Percentiles rank a stretch among this genome's conserved stretches.
Evolutionary conservation across 2,113 vertebrate genomes (phyloP).

Genomic region (Pygoscelis antarcticus): DNA sequence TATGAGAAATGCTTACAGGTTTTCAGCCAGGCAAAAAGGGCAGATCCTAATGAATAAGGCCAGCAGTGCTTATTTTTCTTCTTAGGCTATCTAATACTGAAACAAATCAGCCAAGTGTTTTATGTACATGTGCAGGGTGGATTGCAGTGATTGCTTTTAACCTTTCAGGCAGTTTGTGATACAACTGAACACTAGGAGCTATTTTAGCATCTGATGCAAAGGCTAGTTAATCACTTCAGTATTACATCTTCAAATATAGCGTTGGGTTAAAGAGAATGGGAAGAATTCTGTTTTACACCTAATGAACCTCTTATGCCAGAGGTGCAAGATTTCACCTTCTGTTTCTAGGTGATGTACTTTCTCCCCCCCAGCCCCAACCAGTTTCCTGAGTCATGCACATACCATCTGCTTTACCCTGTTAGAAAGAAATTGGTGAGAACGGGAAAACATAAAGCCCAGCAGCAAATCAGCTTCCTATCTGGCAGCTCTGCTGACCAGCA

Average conservation of each 20-base stretch:
- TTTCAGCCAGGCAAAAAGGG: background rate
- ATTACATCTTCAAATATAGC: background rate
- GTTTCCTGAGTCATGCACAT: background rate
- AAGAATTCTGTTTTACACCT: background rate
- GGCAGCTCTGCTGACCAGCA: background rate
- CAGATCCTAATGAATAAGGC: background rate
- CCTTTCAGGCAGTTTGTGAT: background rate
- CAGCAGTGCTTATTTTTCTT: background rate
- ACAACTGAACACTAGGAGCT: background rate
- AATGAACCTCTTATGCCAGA: background rate
- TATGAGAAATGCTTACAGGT: background rate
- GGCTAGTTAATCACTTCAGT: background rate
- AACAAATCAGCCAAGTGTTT: background rate
- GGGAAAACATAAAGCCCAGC: background rate
- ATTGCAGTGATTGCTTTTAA: background rate
- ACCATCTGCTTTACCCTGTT: background rate
- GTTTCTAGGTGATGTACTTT: background rate
- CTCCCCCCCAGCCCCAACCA: background rate
- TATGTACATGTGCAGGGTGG: accelerated
- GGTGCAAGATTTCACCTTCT: background rate
- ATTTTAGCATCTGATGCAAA: background rate
- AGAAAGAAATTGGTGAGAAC: background rate
- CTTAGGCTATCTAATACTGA: background rate
- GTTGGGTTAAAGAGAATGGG: background rate
- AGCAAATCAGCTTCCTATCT: background rate